Evolutionary conservation across 2,888 invertebrate species (phyloP), one percentile per base, ranked within the genome.

Genomic region (Hoplodrina blanda): DNA sequence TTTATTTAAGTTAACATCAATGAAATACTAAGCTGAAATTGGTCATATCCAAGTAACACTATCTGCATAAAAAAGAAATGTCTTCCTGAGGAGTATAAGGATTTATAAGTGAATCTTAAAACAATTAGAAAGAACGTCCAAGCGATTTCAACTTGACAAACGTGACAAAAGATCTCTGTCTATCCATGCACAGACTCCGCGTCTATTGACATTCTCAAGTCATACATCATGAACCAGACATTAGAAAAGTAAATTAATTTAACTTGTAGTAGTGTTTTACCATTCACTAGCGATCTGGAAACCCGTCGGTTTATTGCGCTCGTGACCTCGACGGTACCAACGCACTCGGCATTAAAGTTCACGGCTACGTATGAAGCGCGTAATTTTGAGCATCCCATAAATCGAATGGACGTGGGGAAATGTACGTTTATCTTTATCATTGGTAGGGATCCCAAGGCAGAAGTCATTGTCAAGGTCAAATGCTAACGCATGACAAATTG

Each of bases 261-360:
- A 54, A 65, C 11, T 44, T 52, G 46, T 55, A 46, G 33, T 54
- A 59, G 61, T 56, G 30, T 60, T 54, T 49, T 30, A 74, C 74
- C 63, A 79, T 78, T 78, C 63, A 70, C 67, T 66, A 66, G 62
- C 62, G 46, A 62, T 78, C 79, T 75, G 63, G 63, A 72, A 69
- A 57, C 60, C 63, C 72, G 72, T 66, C 69, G 56, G 76, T 83
- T 81, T 83, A 83, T 83, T 73, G 76, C 74, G 74, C 61, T 69
- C 63, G 50, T 81, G 83, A 81, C 83, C 83, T 83, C 81, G 83
- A 13, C 62, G 57, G 71, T 68, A 75, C 74, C 74, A 83, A 76
- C 82, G 83, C 72, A 76, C 81, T 80, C 77, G 1, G 68, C 64
- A 70, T 66, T 57, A 61, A 74, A 81, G 82, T 83, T 83, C 83